Base-by-base conservation (phyloP, 2,888 invertebrate genomes). In the Hirtodrosophila duncani region DNA sequence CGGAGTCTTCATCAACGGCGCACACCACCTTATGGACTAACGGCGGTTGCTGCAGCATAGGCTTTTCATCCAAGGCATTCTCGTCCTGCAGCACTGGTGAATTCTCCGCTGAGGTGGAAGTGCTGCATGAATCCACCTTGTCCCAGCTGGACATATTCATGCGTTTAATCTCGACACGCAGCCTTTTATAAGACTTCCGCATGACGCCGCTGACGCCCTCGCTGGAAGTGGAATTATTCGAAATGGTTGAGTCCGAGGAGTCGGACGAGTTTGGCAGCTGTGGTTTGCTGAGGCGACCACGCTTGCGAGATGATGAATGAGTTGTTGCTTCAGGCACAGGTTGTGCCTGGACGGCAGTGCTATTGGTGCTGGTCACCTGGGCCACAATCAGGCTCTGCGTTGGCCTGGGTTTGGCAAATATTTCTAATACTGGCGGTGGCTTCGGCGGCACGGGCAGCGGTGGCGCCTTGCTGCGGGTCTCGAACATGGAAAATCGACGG, bases 311-410 rank as follows among this genome's bases (percentile, higher is more conserved):
- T 20, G 30, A 14, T 0, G 23, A 7, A 1, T 9, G 13, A 11
- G 13, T 18, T 3, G 21, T 10, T 1, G n/a, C 10, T 2, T 29
- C 17, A n/a, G 7, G 24, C 16, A 10, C 20, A 3, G 7, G 11
- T 7, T 3, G 24, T 24, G 5, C 10, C n/a, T 30, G 37, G n/a
- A 23, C 9, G 24, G 41, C 7, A 27, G 13, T 14, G 8, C 10
- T 21, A 13, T 7, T 9, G 13, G 39, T 57, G 44, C 81, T 84
- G 34, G 69, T 82, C 18, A 84, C 80, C 53, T 85, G 84, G 3
- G 84, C 82, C 17, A 84, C 78, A 58, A 84, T 85, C 13, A 84
- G 33, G 39, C 79, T 82, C 0, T 64, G 51, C 2, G 61, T 66
- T 5, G 79, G 65, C 6, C 71, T 71, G 2, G 81, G 78, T 31